Evolutionary conservation across 2,888 invertebrate species (phyloP).

Genomic region (Cryptosula pallasiana): DNA sequence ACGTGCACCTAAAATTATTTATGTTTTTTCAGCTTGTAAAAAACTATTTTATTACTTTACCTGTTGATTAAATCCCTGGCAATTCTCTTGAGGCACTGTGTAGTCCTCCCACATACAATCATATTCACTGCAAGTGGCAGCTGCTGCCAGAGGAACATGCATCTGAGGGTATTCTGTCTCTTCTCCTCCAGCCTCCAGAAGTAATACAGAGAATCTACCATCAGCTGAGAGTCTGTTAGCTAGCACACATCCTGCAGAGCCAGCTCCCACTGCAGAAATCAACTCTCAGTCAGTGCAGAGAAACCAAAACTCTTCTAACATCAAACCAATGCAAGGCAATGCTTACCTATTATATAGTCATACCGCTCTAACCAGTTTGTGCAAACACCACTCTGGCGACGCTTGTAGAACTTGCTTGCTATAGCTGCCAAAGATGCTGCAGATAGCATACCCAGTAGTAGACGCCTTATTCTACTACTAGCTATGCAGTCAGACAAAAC

Average conservation of each 20-base stretch:
- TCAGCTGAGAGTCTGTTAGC: constrained; percentile 41
- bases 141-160: background rate
- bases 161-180: constrained; percentile 29
- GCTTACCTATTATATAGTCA: constrained; percentile 15
- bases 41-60: too few species aligned
- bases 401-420: background rate
- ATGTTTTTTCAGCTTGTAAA: too few species aligned
- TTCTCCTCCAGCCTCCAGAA: constrained; percentile 37
- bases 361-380: background rate
- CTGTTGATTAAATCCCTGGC: constrained; percentile 15
- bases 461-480: background rate
- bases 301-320: background rate
- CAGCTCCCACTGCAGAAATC: constrained; percentile 37
- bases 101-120: constrained; percentile 11
- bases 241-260: constrained; percentile 41
- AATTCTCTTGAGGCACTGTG: constrained; percentile 2
- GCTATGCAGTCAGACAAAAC: background rate
- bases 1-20: too few species aligned
- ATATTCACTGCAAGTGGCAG: background rate
- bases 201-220: constrained; percentile 33
- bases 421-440: background rate
- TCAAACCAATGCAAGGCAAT: background rate
- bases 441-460: background rate
- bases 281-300: background rate
- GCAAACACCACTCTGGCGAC: background rate